phyloP scores from a whole-genome alignment of 2,888 invertebrate species.

The Drosophila tanythrix region DNA sequence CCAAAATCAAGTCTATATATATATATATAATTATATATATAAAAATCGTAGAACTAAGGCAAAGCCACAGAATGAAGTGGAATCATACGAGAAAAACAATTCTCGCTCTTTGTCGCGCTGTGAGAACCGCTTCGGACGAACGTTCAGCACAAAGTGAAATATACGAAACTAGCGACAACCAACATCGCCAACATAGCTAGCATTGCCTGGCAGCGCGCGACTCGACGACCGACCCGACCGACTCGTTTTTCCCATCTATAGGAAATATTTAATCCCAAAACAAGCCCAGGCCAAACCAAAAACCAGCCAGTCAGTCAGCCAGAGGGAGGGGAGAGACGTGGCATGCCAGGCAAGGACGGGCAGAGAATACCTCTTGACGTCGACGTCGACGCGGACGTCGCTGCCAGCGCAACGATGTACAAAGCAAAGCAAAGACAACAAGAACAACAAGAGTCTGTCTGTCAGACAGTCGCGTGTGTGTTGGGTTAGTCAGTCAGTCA shows the following conservation, averaged over 20 bases:
- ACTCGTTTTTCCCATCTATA: conserved; percentile 82
- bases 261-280: conserved; percentile 81
- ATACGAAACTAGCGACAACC: conserved; percentile 74
- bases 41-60: conserved; percentile 1
- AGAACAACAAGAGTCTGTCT: conserved; percentile 32
- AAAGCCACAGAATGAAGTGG: conserved; percentile 6
- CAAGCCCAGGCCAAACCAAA: conserved; percentile 75
- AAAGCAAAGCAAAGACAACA: conserved; percentile 55
- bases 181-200: conserved; percentile 44
- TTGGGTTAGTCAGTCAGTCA: conserved; percentile 16
- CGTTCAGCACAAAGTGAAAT: conserved; percentile 77
- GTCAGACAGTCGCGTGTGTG: conserved; percentile 14
- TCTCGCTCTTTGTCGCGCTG: conserved; percentile 33
- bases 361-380: conserved; percentile 62
- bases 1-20: conserved; percentile 18
- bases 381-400: conserved; percentile 26
- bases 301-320: conserved; percentile 29
- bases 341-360: conserved; percentile 55
- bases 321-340: conserved; percentile 13
- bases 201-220: conserved; percentile 38
- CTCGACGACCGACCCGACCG: conserved; percentile 78
- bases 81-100: conserved; percentile 1
- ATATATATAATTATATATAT: conserved; percentile 28
- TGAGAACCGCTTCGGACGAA: conserved; percentile 72
- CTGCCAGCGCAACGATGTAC: conserved; percentile 64